These are phyloP conservation scores for Drosophila ezoana DNA, from an alignment of 2,888 invertebrate genomes.

Conservation along the genomic window DNA sequence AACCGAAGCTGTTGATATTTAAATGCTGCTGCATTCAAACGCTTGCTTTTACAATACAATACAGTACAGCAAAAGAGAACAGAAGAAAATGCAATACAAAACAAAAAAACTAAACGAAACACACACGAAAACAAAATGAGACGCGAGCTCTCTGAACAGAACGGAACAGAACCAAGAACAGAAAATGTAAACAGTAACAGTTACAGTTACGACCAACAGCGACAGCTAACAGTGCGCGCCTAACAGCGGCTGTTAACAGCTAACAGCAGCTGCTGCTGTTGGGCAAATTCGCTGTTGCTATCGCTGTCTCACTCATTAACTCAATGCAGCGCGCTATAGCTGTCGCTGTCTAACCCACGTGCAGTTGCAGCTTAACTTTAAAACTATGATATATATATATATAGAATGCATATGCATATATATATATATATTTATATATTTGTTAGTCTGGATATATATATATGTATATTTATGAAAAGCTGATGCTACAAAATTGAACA, in stretches of 20 bases:
- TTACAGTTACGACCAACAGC: slow-evolving; percentile 3
- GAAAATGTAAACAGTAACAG: slow-evolving; percentile 19
- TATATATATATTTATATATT: slow-evolving; percentile 43
- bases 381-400: slow-evolving; percentile 47
- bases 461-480: slow-evolving; percentile 30
- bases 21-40: slow-evolving; percentile 61
- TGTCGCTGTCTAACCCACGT: slow-evolving; percentile 59
- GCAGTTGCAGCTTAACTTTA: slow-evolving; percentile 50
- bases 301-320: slow-evolving; percentile 47
- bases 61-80: slow-evolving; percentile 15
- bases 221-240: neutral
- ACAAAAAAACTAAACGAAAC: slow-evolving; percentile 15
- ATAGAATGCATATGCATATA: slow-evolving; percentile 24
- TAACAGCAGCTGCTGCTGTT: slow-evolving; percentile 11
- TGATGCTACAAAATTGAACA: slow-evolving; percentile 45
- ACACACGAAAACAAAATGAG: slow-evolving; percentile 11
- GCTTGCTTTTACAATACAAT: slow-evolving; percentile 54
- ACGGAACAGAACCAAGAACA: slow-evolving; percentile 44
- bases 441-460: slow-evolving; percentile 55
- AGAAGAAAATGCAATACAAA: slow-evolving; percentile 6
- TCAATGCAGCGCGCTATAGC: slow-evolving; percentile 48
- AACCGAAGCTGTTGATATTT: slow-evolving; percentile 67
- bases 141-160: slow-evolving; percentile 64
- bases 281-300: slow-evolving; percentile 5
- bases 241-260: slow-evolving; percentile 15